phyloP scores from a whole-genome alignment of 2,888 invertebrate species.

The Habrosyne pyritoides region DNA sequence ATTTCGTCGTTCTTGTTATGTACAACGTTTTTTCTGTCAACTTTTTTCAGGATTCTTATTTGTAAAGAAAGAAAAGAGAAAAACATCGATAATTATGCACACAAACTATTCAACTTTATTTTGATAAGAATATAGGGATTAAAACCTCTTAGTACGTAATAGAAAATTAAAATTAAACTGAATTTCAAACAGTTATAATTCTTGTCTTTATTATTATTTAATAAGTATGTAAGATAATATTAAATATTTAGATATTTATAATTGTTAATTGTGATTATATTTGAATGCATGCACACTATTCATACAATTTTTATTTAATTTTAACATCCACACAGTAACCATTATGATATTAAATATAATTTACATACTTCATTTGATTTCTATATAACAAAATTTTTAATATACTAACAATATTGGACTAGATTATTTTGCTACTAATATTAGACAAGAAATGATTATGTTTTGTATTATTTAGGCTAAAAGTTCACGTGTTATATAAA shows the following conservation, averaged over 20 bases:
- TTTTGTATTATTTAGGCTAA: not conserved
- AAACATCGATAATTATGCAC: slow-evolving; percentile 27
- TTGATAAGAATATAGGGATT: slow-evolving; percentile 12
- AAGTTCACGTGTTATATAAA: not conserved
- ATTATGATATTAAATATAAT: not conserved
- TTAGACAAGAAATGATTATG: not conserved
- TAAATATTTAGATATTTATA: no score
- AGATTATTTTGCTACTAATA: slow-evolving; percentile 1
- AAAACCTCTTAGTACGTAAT: slow-evolving; percentile 3
- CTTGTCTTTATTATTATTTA: not conserved
- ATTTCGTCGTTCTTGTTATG: no score
- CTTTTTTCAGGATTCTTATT: no score
- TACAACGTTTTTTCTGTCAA: no score
- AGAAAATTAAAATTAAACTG: not conserved
- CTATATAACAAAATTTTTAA: slow-evolving; percentile 11
- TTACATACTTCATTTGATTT: not conserved
- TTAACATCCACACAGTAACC: not conserved
- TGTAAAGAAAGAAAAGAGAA: no score
- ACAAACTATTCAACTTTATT: slow-evolving; percentile 37
- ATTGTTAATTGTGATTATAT: not conserved
- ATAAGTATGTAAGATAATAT: not conserved
- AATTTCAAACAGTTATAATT: slow-evolving; percentile 5
- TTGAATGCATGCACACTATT: not conserved
- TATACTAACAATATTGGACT: slow-evolving; percentile 9
- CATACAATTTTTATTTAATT: not conserved